Evolutionary conservation across 92 coral and sea anemone species (phyloP).

Genomic region (Zoanthus gigantus): DNA sequence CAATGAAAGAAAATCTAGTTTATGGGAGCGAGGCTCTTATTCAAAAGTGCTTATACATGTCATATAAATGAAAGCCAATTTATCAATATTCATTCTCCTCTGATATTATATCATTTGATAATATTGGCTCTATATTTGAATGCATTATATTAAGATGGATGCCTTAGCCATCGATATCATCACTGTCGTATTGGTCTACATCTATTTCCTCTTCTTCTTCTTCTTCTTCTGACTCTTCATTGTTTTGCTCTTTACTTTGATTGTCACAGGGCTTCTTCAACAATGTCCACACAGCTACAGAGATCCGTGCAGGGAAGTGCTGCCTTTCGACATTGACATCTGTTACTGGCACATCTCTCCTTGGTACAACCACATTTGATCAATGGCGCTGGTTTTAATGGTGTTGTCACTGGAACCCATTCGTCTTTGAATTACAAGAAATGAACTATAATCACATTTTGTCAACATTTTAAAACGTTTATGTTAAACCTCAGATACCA

Average conservation of each 20-base stretch:
- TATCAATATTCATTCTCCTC: conserved; percentile 29
- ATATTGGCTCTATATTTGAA: conserved; percentile 10
- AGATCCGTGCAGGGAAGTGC: conserved; percentile 39
- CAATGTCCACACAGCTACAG: conserved; percentile 6
- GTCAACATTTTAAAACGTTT: not conserved
- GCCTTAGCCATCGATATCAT: conserved; percentile 11
- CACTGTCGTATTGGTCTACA: conserved; percentile 12
- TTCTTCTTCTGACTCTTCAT: conserved; percentile 24
- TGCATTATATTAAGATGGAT: conserved; percentile 18
- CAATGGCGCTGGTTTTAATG: conserved; percentile 45
- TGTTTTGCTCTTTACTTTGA: conserved; percentile 5
- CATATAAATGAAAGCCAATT: conserved; percentile 25
- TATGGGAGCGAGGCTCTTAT: conserved; percentile 18
- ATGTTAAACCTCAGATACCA: conserved; percentile 10
- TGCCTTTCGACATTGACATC: conserved; percentile 48
- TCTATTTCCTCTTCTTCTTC: not conserved
- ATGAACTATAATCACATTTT: not conserved
- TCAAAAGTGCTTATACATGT: conserved; percentile 22
- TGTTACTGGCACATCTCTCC: conserved; percentile 31
- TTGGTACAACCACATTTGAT: conserved; percentile 40
- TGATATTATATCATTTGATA: conserved; percentile 16
- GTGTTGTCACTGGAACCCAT: conserved; percentile 56
- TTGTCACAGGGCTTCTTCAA: conserved; percentile 4
- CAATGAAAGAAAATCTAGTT: not conserved
- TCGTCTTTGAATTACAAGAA: conserved; percentile 12